Base-by-base conservation (phyloP, 2,797 vertebrate genomes). In the Propithecus perrieri region DNA sequence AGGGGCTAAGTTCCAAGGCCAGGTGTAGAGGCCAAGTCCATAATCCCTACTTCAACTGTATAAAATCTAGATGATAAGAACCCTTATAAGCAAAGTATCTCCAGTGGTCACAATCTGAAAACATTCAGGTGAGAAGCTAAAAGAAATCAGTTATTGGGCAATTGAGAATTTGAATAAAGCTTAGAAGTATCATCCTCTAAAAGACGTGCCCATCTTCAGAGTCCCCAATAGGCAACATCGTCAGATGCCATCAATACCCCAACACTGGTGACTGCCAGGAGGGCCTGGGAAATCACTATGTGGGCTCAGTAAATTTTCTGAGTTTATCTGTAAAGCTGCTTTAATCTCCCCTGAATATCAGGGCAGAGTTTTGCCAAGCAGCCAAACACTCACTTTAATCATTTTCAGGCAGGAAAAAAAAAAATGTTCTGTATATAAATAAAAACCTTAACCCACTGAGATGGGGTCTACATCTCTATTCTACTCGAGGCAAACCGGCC, bases 291-390 rank as follows among this genome's bases (percentile, higher is more conserved):
- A 95, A 96, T 59, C 43, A 61, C 71, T 85, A 17, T 38, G 81
- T 65, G 85, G 85, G 80, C 35, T 63, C 30, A 33, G 38, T 65
- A 89, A 93, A 96, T 97, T 94, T 94, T 97, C 50, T 55, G 57
- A 92, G 92, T 9, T 96, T 95, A 96, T 84, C 74, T 91, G 41
- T 20, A 97, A 96, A 91, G 78, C 90, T 95, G 67, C 35, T 91
- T 7, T 92, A 96, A 92, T 95, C 78, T 92, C 63, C 53, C 33
- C 74, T 94, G 78, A 91, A 76, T 92, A 91, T 96, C 96, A 92
- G 78, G 57, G 26, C 38, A 93, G 63, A 79, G 61, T 78, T 63
- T 94, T 94, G 53, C 85, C 85, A 94, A 89, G 46, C 38, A 95
- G 48, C 46, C 85, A 95, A 85, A 92, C 3, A 85, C 9, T 81